phyloP scores from a whole-genome alignment of 2,113 vertebrate genomes.

The Bettongia penicillata region DNA sequence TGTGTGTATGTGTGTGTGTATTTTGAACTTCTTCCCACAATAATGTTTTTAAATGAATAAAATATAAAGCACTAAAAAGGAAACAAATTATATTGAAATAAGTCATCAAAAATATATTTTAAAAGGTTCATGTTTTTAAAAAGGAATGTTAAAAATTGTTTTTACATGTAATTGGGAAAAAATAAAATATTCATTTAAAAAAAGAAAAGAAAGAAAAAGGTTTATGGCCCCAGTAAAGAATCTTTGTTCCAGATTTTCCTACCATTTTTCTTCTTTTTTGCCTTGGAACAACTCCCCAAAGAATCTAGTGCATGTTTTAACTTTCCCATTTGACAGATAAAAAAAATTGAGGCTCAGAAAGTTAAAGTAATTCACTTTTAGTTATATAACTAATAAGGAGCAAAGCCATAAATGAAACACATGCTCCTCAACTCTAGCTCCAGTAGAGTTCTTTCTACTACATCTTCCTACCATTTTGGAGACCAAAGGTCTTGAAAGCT shows the following conservation, averaged over 20 bases:
- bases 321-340: not conserved
- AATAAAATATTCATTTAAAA: not conserved
- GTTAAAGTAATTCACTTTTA: not conserved
- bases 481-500: not conserved
- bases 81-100: not conserved
- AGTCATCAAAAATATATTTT: not conserved
- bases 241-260: not conserved
- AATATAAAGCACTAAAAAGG: not conserved
- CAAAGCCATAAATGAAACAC: not conserved
- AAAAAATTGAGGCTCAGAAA: not conserved
- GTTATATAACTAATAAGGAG: not conserved
- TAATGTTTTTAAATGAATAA: not conserved
- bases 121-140: not conserved
- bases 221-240: not conserved
- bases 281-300: not conserved
- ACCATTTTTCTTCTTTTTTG: not conserved
- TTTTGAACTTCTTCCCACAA: not conserved
- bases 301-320: not conserved
- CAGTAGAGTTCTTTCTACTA: not conserved
- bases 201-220: not conserved
- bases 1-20: too few relatives aligned
- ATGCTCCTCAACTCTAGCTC: not conserved
- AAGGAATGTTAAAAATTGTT: not conserved
- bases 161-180: not conserved
- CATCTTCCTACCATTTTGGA: not conserved